Evolutionary conservation across 2,113 vertebrate species (phyloP).

Genomic region (Myotis yumanensis): DNA sequence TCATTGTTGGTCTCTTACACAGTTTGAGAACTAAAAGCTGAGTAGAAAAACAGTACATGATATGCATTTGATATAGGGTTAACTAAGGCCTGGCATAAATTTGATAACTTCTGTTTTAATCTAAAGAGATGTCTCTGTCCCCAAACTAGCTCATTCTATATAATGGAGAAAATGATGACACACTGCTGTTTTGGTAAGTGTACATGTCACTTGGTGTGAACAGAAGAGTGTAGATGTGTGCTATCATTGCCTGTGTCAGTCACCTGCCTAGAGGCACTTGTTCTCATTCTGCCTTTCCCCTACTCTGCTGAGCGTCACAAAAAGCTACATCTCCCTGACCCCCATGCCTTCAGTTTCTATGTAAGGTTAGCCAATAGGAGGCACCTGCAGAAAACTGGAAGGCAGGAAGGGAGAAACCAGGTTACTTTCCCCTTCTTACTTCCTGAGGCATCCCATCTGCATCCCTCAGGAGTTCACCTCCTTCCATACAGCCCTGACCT

Average conservation of each 20-base stretch:
- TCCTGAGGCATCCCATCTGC: background rate
- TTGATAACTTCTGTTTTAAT: constrained; percentile 52
- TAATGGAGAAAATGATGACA: background rate
- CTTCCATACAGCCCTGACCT: background rate
- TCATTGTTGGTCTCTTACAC: constrained; percentile 38
- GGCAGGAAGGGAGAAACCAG: background rate
- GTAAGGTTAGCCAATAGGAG: background rate
- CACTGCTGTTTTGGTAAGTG: background rate
- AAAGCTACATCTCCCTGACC: background rate
- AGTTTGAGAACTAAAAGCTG: constrained; percentile 16
- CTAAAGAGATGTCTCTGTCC: background rate
- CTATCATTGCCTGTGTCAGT: too few species aligned
- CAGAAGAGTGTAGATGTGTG: background rate
- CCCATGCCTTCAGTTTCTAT: background rate
- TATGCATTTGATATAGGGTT: constrained; percentile 9
- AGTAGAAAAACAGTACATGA: constrained; percentile 14
- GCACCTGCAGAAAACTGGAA: background rate
- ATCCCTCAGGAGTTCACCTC: background rate
- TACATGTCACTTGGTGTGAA: background rate
- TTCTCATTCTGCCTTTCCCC: background rate
- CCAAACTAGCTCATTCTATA: background rate
- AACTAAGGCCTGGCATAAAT: constrained; percentile 23
- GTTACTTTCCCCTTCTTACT: background rate
- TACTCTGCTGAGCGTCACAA: background rate
- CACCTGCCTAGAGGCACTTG: background rate